A percentile compares a stretch with the other conserved stretches of the same genome.
Evolutionary conservation across 2,888 invertebrate genomes (phyloP).

Genomic region (Drosophila ezoana): DNA sequence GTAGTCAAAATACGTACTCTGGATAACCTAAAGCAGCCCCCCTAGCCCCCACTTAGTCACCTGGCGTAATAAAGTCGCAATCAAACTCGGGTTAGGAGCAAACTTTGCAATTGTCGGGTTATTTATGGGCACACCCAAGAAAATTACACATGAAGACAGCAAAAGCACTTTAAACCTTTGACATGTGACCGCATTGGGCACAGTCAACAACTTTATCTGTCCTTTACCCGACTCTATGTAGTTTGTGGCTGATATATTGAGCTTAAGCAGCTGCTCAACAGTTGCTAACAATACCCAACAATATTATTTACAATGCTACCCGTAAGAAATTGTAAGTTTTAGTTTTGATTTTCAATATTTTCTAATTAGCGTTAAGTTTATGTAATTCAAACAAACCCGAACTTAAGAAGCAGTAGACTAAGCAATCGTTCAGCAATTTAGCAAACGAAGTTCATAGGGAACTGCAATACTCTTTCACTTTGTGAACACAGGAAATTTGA

Average conservation of each 20-base stretch:
- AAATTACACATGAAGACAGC: slow-evolving; percentile 1
- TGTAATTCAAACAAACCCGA: no score
- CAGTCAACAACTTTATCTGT: slow-evolving; percentile 1
- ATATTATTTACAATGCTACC: neutral
- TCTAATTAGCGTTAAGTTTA: no score
- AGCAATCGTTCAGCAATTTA: no score
- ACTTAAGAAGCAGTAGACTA: no score
- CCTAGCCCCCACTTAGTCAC: slow-evolving; percentile 14
- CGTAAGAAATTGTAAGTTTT: no score
- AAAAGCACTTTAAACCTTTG: slow-evolving; percentile 1
- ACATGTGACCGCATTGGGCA: slow-evolving; percentile 17
- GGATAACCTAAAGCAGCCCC: slow-evolving; percentile 4
- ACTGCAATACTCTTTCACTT: no score
- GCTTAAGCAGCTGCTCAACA: neutral
- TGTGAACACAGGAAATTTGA: no score
- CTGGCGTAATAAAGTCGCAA: slow-evolving; percentile 19
- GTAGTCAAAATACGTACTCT: neutral
- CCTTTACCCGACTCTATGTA: slow-evolving; percentile 15
- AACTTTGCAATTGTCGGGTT: slow-evolving; percentile 1
- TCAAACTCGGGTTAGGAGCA: slow-evolving; percentile 8
- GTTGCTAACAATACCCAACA: neutral
- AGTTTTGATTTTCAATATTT: no score
- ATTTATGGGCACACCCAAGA: slow-evolving; percentile 13
- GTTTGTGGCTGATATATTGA: neutral
- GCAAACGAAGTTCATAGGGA: no score